Percentiles rank a stretch among this genome's conserved stretches.
Evolutionary conservation across 2,113 vertebrate genomes (phyloP).

Genomic region (Brienomyrus brachyistius): DNA sequence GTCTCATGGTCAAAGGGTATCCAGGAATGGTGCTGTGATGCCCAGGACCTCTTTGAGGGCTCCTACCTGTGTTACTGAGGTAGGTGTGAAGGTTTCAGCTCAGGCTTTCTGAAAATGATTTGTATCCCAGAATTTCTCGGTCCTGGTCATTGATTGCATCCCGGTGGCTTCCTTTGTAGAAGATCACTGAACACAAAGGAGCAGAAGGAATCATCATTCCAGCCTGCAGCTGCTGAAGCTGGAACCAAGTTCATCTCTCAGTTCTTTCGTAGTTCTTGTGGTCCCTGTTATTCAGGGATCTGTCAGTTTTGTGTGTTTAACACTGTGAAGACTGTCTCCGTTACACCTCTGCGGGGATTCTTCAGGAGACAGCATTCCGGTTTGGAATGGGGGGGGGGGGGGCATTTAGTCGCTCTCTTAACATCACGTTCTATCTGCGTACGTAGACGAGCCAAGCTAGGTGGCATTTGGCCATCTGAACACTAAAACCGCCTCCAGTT

Average conservation of each 20-base stretch:
- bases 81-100: background rate
- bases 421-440: background rate
- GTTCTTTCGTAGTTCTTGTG: too few relatives aligned
- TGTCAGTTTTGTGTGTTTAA: background rate
- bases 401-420: background rate
- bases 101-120: background rate
- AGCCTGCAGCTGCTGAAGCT: background rate
- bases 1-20: background rate
- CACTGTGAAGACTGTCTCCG: background rate
- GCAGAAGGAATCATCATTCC: background rate
- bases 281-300: background rate
- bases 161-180: background rate
- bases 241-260: background rate
- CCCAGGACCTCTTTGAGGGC: background rate
- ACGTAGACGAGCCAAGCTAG: background rate
- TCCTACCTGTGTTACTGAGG: background rate
- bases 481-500: background rate
- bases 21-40: background rate
- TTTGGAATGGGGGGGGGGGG: background rate
- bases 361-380: background rate
- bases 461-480: background rate
- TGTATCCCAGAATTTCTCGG: background rate
- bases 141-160: background rate
- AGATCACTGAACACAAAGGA: background rate
- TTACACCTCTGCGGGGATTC: background rate